A percentile compares a stretch with the other conserved stretches of the same genome.
These are phyloP conservation scores for Conus canariensis DNA, from an alignment of 2,888 invertebrate species.

Conservation along the genomic window DNA sequence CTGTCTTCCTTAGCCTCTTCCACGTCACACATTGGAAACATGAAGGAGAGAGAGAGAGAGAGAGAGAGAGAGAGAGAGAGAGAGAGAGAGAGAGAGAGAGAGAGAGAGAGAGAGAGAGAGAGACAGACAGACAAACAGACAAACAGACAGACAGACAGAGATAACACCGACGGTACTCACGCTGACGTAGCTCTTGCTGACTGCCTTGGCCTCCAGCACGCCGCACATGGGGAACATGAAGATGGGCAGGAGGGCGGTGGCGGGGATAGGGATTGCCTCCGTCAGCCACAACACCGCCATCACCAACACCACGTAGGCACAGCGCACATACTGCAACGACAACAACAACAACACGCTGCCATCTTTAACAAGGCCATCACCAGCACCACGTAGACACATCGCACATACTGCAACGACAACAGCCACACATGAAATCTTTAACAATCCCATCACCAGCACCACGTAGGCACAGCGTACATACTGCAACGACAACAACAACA, in stretches of 20 bases:
- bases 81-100: no score
- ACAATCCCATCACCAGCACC: no score
- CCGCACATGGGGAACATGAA: constrained; percentile 35
- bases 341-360: no score
- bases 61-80: no score
- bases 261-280: constrained; percentile 47
- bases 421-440: no score
- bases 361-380: no score
- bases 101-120: no score
- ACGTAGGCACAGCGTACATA: no score
- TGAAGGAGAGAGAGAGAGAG: constrained; percentile 42
- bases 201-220: constrained; percentile 13
- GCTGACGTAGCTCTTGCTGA: constrained; percentile 32
- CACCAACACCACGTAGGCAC: constrained; percentile 43
- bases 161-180: neutral
- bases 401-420: no score
- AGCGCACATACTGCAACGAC: neutral
- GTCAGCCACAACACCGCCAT: constrained; percentile 49
- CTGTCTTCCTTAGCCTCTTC: constrained; percentile 8
- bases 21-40: constrained; percentile 28
- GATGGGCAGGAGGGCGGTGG: constrained; percentile 46
- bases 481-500: no score
- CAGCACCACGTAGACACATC: no score
- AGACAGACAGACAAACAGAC: no score
- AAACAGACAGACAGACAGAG: neutral